These are phyloP conservation scores for Drosophila austrosaltans DNA, from an alignment of 2,888 invertebrate species.

Conservation along the genomic window DNA sequence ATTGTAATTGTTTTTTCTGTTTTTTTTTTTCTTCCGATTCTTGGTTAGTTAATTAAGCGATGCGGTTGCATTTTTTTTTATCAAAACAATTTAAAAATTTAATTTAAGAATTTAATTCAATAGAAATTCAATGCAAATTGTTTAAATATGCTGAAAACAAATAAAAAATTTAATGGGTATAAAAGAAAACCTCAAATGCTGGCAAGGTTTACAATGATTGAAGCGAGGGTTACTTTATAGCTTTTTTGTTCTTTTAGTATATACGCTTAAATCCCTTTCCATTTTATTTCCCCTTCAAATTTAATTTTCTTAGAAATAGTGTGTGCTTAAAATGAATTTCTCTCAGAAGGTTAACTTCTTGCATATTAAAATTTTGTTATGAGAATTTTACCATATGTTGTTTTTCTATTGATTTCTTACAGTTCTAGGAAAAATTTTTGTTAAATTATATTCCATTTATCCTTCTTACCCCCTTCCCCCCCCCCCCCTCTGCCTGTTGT, in stretches of 20 bases:
- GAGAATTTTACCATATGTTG: neutral
- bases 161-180: no score
- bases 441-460: no score
- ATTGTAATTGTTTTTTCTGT: slow-evolving; percentile 4
- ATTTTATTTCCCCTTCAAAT: no score
- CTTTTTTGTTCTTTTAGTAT: neutral
- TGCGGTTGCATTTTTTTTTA: neutral
- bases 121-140: neutral
- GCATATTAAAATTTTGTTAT: neutral
- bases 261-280: no score
- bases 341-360: neutral
- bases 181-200: no score
- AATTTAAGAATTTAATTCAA: neutral
- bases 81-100: neutral
- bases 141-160: no score
- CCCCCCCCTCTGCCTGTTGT: no score
- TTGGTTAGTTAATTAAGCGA: neutral
- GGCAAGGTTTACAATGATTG: neutral
- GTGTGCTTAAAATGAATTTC: neutral
- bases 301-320: neutral
- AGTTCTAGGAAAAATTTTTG: neutral
- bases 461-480: no score
- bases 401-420: neutral
- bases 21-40: slow-evolving; percentile 23
- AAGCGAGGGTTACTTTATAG: neutral